Evolutionary conservation across 2,888 invertebrate genomes (phyloP).

Genomic region (Lasius platythorax): DNA sequence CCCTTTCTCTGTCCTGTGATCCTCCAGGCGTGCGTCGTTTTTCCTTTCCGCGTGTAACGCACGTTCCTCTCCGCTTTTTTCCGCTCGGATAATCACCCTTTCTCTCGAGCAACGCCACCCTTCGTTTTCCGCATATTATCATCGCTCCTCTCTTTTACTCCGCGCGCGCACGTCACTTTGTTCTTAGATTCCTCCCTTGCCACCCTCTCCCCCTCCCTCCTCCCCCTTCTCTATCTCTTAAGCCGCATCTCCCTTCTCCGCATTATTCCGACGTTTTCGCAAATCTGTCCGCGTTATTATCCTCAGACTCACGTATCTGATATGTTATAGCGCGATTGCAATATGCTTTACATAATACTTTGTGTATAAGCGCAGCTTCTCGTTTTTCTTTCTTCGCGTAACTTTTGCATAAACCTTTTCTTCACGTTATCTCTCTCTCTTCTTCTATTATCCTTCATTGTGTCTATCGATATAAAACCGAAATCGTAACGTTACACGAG

Average conservation of each 20-base stretch:
- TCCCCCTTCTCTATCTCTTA: not conserved
- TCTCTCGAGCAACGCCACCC: conserved; percentile 32
- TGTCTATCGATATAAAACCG: not conserved
- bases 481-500: not conserved
- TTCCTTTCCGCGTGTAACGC: conserved; percentile 48
- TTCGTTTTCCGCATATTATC: conserved; percentile 48
- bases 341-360: not conserved
- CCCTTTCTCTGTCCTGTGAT: conserved; percentile 37
- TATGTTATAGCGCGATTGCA: not conserved
- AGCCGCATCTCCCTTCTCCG: not conserved
- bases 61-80: conserved; percentile 44
- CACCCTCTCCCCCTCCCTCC: not conserved
- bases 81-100: conserved; percentile 57
- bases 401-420: conserved; percentile 7
- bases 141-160: conserved; percentile 32
- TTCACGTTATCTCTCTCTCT: not conserved
- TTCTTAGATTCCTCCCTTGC: conserved; percentile 3
- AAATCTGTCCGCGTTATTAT: conserved; percentile 1
- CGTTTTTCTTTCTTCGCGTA: not conserved
- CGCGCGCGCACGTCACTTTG: conserved; percentile 26
- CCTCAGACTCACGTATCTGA: not conserved
- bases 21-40: conserved; percentile 52
- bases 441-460: not conserved
- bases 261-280: conserved; percentile 7
- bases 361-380: not conserved